Base-by-base conservation (phyloP, 2,888 invertebrate genomes). In the Dryocosmus kuriphilus region DNA sequence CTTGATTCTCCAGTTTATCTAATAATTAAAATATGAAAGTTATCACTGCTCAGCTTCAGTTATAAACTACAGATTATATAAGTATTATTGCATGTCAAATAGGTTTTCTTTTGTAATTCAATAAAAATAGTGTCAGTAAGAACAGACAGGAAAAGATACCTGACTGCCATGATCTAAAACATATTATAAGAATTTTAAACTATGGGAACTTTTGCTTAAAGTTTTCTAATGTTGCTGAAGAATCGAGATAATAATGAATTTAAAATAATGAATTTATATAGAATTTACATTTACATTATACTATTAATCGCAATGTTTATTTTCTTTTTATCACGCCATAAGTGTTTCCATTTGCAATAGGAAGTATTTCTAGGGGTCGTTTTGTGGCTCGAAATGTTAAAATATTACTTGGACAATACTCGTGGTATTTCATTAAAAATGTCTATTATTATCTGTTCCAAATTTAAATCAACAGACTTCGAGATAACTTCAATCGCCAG, bases 281-380 rank as follows among this genome's bases (percentile, higher is more conserved):
- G 24, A 57, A 11, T 22, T 24, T 11, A 22, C 4, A 57, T 46
- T 46, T 51, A 14, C 16, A 27, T 14, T 24, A 57, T 57, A 51
- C n/a, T 51, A 9, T 51, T n/a, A n/a, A 51, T 51, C 9, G n/a
- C n/a, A 24, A 57, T 57, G 24, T 57, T 57, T 14, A 57, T 41
- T 16, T 24, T 24, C 27, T 60, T 27, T 16, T 60, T 27, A 60
- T 60, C 27, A 16, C 27, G 27, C 27, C 14, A 60, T 60, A 27
- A 60, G 27, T 60, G 16, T 60, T 60, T 60, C 27, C 60, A 60
- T 60, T 16, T 60, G 60, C 27, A 16, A 16, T 60, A 60, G 60
- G 60, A 60, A 27, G 60, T 27, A 60, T 27, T 60, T 27, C 60
- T 60, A 8, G n/a, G 55, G 27, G 5, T 60, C 27, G 16, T 60